Evolutionary conservation across 92 coral and sea anemone genomes (phyloP), one percentile per base, ranked within the genome.

Genomic region (Parazoanthus swiftii): DNA sequence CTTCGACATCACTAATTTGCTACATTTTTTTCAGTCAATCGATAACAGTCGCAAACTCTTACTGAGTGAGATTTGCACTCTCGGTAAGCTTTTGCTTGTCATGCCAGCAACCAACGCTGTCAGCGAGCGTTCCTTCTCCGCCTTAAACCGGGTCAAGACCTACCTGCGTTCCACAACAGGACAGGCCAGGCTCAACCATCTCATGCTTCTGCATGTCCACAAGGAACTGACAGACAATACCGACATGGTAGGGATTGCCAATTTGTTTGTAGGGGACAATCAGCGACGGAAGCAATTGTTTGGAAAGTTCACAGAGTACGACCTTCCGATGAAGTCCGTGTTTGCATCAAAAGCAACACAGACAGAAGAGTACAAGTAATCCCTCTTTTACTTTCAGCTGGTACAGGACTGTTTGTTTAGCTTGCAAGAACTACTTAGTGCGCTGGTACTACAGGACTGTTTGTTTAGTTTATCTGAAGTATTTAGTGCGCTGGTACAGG

Each of bases 41-140:
- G n/a, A n/a, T n/a, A n/a, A n/a, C n/a, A n/a, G n/a, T 77, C 85
- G 81, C 71, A 89, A 88, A 81, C 91, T 59, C 15, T 58, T 89
- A 50, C 87, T 91, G 85, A 82, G 82, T 77, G 80, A 88, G 75
- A 75, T 91, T 76, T 82, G 90, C 85, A 88, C 85, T 36, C 85
- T 90, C 79, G 92, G 80, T 33, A 90, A 87, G 80, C 88, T 90
- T 81, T 29, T 90, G 46, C 59, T 66, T 73, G 90, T 87, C 79
- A 81, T 75, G 82, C 86, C 92, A 23, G 85, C 92, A 65, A 91
- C 93, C 73, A 91, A 91, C 50, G 91, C 89, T 26, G 91, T 79
- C 76, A 91, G 89, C 42, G 86, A 91, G 88, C 90, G 89, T 74
- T 81, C 89, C 66, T 91, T 91, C 65, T 91, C 93, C 43, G 86